Evolutionary conservation across 2,888 invertebrate species (phyloP).

Genomic region (Axea sp.): DNA sequence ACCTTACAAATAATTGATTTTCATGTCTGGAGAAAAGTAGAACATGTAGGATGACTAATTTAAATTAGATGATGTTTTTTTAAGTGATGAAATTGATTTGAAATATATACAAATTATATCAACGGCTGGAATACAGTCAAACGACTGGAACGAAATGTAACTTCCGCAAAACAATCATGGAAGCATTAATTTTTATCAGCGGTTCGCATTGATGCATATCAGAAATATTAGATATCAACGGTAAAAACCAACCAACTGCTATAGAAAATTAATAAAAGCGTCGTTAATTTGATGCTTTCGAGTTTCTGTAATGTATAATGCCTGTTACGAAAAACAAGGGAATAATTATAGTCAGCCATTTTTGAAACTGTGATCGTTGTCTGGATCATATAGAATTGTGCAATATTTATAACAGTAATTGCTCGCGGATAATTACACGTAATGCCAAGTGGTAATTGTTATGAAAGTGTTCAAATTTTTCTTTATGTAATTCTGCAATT

Average conservation of each 20-base stretch:
- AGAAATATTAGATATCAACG: no score
- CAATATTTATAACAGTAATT: constrained; percentile 12
- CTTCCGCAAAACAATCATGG: no score
- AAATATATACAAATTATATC: no score
- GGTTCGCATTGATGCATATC: no score
- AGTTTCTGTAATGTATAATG: neutral
- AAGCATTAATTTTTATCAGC: no score
- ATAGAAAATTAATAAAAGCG: no score
- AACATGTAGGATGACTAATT: constrained; percentile 55
- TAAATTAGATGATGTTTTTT: constrained; percentile 17
- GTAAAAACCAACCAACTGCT: no score
- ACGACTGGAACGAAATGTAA: no score
- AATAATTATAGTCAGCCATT: constrained; percentile 7
- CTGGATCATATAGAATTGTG: constrained; percentile 7
- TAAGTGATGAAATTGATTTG: constrained; percentile 4
- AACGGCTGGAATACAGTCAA: no score
- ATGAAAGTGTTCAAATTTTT: constrained; percentile 12
- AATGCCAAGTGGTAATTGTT: neutral
- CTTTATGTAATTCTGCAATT: constrained; percentile 9
- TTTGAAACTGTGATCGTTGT: constrained; percentile 23
- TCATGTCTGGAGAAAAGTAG: constrained; percentile 69
- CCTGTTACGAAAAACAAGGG: neutral
- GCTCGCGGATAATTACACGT: constrained; percentile 5
- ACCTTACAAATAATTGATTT: constrained; percentile 70
- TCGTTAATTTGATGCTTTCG: neutral